phyloP scores from a whole-genome alignment of 1,140 invertebrate genomes.

The Brachionus plicatilis region DNA sequence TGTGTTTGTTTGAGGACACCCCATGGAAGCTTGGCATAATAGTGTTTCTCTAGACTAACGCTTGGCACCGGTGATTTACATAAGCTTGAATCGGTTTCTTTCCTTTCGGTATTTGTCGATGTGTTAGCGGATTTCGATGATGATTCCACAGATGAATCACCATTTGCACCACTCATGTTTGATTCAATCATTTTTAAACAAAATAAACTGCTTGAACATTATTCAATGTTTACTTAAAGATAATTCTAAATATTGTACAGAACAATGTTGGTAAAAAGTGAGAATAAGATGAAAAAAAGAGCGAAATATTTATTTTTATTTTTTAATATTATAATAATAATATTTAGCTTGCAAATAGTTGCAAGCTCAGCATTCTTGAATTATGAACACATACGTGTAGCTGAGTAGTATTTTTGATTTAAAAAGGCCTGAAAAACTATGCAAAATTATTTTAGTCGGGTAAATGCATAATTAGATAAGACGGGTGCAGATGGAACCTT shows the following conservation, averaged over 20 bases:
- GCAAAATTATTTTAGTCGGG: not conserved
- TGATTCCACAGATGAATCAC: constrained; percentile 9
- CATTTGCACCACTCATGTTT: constrained; percentile 16
- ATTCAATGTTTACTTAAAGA: not conserved
- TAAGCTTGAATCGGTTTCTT: not conserved
- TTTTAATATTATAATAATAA: not conserved
- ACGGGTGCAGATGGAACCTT: not conserved
- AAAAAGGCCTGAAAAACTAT: not conserved
- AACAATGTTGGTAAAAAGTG: not conserved
- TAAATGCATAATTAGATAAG: not conserved
- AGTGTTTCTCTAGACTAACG: not conserved
- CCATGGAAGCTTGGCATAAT: constrained; percentile 27
- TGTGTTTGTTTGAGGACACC: not conserved
- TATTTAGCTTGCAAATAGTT: constrained; percentile 1
- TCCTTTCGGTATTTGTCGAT: not conserved
- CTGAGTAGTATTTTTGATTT: not conserved
- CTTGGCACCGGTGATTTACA: not conserved
- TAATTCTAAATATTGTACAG: not conserved
- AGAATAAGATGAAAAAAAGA: not conserved
- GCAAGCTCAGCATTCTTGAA: not conserved
- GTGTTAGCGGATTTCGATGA: constrained; percentile 20
- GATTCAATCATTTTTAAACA: constrained; percentile 10
- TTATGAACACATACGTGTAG: not conserved
- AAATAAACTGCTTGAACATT: not conserved
- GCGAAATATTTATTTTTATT: not conserved